Base-by-base conservation (phyloP, 2,888 invertebrate species). In the Hetaerina titia region DNA sequence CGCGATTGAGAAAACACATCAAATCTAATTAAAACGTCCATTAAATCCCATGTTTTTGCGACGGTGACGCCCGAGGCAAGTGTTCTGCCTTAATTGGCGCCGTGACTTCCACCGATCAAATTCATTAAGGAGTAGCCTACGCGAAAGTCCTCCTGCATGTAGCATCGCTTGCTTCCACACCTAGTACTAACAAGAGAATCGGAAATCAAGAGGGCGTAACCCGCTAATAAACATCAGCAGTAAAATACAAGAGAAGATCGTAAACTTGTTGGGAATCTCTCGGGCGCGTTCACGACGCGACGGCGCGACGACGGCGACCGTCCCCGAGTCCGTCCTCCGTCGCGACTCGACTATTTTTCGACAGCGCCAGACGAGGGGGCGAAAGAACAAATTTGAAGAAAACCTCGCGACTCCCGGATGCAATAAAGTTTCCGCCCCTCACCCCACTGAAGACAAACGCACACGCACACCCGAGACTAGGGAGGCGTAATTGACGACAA, bases 401-500 rank as follows among this genome's bases (percentile, higher is more conserved):
- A 13, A 31, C 31, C 19, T n/a, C 81, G 9, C 25, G 8, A 31
- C 81, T 81, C 81, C 81, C 81, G 81, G 81, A 81, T 81, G 81
- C 81, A 81, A 81, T 81, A 81, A 81, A 81, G 81, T 81, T 81
- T 81, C 11, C 31, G 31, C 15, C 81, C 25, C 81, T 81, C 45
- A 45, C 45, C 4, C 45, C 45, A 45, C 45, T 45, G 45, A 45
- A 45, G 81, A 81, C 81, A 81, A 69, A 45, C 25, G 25, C 81
- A 81, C 81, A 31, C 15, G 81, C 81, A 31, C 81, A 15, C 22
- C 25, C 81, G 81, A 2, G 81, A 11, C 25, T 25, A 11, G 81
- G 81, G 15, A 81, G 81, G 81, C 31, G 31, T 81, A 81, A 81
- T 81, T 81, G 81, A 81, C 81, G 81, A 81, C 81, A 81, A 81